Evolutionary conservation across 2,113 vertebrate genomes (phyloP).

Genomic region (human): GRCh38 chrX:86000001-86000500

Average conservation of each 20-base stretch:
- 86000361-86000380: not conserved
- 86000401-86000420: not conserved
- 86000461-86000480: not conserved
- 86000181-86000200: not conserved
- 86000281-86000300: not conserved
- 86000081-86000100: not conserved
- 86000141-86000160: not conserved
- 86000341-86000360: not conserved
- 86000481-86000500: not conserved
- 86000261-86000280: not conserved
- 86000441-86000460: not conserved
- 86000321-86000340: not conserved
- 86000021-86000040: constrained; percentile 79
- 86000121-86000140: constrained; percentile 10
- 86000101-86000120: not conserved
- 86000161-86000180: constrained; percentile 37
- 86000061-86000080: constrained; percentile 61
- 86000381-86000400: not conserved
- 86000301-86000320: not conserved
- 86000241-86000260: constrained; percentile 38
- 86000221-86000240: not conserved
- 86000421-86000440: not conserved
- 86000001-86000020: constrained; percentile 70
- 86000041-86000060: constrained; percentile 69
- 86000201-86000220: not conserved